These are phyloP conservation scores for Muscicapa striata DNA, from an alignment of 2,797 vertebrate species.

Conservation along the genomic window DNA sequence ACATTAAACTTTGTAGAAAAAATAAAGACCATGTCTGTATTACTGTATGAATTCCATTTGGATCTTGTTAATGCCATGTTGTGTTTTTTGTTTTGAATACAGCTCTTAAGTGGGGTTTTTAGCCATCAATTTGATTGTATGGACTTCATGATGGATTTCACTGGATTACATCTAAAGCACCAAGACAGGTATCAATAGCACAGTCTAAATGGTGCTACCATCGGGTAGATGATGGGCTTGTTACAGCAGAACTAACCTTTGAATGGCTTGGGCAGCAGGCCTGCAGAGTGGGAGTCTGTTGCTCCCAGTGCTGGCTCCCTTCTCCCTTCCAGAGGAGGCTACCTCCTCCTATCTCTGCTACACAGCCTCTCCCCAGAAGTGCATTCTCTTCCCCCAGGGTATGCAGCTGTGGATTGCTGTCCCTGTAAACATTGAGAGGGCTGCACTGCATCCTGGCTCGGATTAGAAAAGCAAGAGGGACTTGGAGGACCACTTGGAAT, in stretches of 20 bases:
- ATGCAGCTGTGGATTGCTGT: not conserved
- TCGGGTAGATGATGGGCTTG: not conserved
- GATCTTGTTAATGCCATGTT: constrained; percentile 15
- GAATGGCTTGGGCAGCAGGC: not conserved
- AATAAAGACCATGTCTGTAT: not conserved
- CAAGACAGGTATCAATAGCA: not conserved
- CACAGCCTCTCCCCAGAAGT: not conserved
- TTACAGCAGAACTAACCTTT: not conserved
- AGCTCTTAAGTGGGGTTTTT: not conserved
- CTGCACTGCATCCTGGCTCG: not conserved
- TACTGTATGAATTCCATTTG: constrained; percentile 6
- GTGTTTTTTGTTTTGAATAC: constrained; percentile 4
- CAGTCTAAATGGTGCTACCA: not conserved
- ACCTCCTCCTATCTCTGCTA: not conserved
- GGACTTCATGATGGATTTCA: not conserved
- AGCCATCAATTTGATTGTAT: not conserved
- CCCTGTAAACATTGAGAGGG: not conserved
- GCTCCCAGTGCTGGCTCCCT: not conserved
- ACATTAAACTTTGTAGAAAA: not conserved
- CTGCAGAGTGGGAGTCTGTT: not conserved
- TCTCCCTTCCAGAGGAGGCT: not conserved
- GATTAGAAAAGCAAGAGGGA: not conserved
- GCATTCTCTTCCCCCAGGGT: not conserved
- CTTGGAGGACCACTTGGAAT: not conserved
- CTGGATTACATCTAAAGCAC: not conserved